phyloP scores from a whole-genome alignment of 2,797 vertebrate genomes.

The Takifugu rubripes region DNA sequence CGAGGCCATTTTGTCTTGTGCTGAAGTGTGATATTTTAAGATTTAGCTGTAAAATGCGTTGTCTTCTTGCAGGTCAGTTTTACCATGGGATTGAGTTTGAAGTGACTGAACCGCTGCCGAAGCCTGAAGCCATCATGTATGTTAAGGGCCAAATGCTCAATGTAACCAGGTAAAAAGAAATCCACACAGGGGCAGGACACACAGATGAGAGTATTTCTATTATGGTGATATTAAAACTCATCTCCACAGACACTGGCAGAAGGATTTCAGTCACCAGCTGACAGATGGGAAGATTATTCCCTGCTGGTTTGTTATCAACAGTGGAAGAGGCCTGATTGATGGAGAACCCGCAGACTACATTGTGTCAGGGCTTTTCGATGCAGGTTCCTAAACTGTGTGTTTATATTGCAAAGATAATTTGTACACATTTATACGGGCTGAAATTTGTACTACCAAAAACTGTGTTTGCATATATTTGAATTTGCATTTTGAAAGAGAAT shows the following conservation, averaged over 20 bases:
- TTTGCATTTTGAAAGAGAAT: too few relatives aligned
- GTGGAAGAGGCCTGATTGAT: conserved; percentile 84
- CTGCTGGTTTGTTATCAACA: conserved; percentile 88
- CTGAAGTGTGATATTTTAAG: neutral
- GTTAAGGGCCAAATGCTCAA: conserved; percentile 81
- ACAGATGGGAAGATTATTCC: conserved; percentile 61
- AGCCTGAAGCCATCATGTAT: conserved; percentile 81
- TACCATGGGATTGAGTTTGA: conserved; percentile 81
- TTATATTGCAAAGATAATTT: too few relatives aligned
- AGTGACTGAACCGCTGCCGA: conserved; percentile 73
- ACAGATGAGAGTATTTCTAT: neutral
- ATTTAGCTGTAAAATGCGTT: neutral
- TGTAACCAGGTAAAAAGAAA: conserved; percentile 81
- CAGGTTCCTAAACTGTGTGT: neutral
- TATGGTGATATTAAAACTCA: neutral
- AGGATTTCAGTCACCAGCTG: conserved; percentile 78
- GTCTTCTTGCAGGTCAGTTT: conserved; percentile 80
- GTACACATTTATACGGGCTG: too few relatives aligned
- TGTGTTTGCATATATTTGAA: too few relatives aligned
- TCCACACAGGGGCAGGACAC: neutral
- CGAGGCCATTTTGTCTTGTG: too few relatives aligned
- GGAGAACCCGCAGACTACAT: conserved; percentile 82
- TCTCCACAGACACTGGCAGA: conserved; percentile 82
- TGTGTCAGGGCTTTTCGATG: conserved; percentile 62
- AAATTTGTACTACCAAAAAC: too few relatives aligned